These are phyloP conservation scores for Dryomyza anilis DNA, from an alignment of 2,888 invertebrate species.

Conservation along the genomic window DNA sequence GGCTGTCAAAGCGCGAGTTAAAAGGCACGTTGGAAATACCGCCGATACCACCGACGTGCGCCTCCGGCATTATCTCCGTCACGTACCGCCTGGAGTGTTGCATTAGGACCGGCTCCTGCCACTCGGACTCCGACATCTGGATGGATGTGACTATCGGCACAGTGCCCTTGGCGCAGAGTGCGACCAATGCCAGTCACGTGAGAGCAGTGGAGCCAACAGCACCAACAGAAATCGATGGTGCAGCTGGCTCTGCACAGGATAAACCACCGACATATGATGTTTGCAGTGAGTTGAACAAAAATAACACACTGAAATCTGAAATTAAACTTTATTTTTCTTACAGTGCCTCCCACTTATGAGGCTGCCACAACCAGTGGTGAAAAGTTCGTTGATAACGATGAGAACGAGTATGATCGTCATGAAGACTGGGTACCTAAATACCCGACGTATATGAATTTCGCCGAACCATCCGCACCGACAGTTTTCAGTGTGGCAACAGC, in stretches of 20 bases:
- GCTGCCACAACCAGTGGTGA: conserved; percentile 39
- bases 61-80: conserved; percentile 33
- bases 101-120: conserved; percentile 32
- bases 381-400: conserved; percentile 41
- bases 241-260: conserved; percentile 5
- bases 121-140: conserved; percentile 24
- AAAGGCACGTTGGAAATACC: conserved; percentile 35
- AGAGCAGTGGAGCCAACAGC: conserved; percentile 27
- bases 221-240: conserved; percentile 25
- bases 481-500: too few species aligned
- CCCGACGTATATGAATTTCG: conserved; percentile 42
- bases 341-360: conserved; percentile 44
- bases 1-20: conserved; percentile 35
- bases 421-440: conserved; percentile 43
- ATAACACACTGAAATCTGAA: too few species aligned
- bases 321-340: too few species aligned
- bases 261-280: conserved; percentile 40
- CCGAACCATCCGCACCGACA: conserved; percentile 28
- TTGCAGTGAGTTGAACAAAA: conserved; percentile 35
- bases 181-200: conserved; percentile 32
- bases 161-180: conserved; percentile 40
- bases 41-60: conserved; percentile 32
- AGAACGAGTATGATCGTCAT: conserved; percentile 36
- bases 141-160: conserved; percentile 43
- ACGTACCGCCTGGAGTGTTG: conserved; percentile 32